Evolutionary conservation across 2,113 vertebrate genomes (phyloP).

Genomic region (Thalassarche chlororhynchos): DNA sequence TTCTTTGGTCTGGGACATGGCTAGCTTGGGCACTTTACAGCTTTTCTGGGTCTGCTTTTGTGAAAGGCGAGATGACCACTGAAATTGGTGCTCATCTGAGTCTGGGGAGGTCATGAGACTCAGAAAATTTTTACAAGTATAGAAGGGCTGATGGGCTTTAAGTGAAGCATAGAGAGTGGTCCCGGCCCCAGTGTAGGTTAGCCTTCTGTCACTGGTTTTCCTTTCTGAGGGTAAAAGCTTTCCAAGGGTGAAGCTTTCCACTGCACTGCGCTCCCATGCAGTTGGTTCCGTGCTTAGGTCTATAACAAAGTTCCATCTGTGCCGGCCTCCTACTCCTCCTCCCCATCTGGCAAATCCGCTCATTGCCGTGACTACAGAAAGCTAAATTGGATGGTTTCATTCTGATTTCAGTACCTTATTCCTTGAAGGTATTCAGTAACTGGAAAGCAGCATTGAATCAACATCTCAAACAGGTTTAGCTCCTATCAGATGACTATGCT

Average conservation of each 20-base stretch:
- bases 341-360: conserved; percentile 14
- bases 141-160: background rate
- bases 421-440: background rate
- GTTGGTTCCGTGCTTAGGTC: background rate
- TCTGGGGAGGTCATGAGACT: background rate
- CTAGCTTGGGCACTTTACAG: background rate
- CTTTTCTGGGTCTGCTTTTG: background rate
- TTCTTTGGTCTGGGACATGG: background rate
- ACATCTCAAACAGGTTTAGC: background rate
- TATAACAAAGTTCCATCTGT: background rate
- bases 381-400: background rate
- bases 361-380: background rate
- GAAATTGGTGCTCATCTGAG: background rate
- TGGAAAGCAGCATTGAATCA: background rate
- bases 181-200: background rate
- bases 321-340: background rate
- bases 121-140: background rate
- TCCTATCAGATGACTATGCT: background rate
- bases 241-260: background rate
- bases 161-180: background rate
- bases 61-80: background rate
- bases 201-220: background rate
- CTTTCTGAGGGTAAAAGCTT: background rate
- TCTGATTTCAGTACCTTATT: background rate
- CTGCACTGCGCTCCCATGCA: accelerated